Evolutionary conservation across 2,888 invertebrate species (phyloP).

Genomic region (Chouioia cunea): DNA sequence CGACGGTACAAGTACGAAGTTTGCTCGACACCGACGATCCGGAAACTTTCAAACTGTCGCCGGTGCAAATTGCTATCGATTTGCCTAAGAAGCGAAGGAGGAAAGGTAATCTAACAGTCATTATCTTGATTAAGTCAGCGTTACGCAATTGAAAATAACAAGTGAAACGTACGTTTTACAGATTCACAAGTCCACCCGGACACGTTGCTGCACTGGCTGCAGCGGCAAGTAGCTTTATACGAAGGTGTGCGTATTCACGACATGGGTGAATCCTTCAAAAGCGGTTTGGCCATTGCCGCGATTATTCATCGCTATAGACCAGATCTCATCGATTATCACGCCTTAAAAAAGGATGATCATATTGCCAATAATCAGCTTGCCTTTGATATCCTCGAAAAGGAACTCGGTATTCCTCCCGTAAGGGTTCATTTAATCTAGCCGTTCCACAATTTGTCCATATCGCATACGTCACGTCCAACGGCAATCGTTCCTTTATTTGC

Average conservation of each 20-base stretch:
- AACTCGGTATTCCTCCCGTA: constrained; percentile 79
- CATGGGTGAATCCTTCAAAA: constrained; percentile 79
- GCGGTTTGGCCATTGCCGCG: constrained; percentile 78
- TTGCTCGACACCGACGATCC: constrained; percentile 82
- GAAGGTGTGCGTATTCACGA: constrained; percentile 74
- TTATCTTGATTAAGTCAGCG: not conserved
- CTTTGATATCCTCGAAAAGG: constrained; percentile 88
- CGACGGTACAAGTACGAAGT: constrained; percentile 81
- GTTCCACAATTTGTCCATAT: too few relatives aligned
- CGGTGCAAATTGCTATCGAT: constrained; percentile 69
- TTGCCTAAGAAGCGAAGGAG: constrained; percentile 77
- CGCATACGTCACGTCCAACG: too few relatives aligned
- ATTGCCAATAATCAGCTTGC: constrained; percentile 83
- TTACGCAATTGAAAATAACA: not conserved
- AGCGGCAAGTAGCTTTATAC: constrained; percentile 78
- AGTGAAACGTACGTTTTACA: constrained; percentile 54
- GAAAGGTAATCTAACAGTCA: constrained; percentile 68
- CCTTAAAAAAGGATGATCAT: constrained; percentile 75
- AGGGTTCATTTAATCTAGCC: constrained; percentile 45
- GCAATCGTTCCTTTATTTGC: constrained; percentile 19
- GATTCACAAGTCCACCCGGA: constrained; percentile 81
- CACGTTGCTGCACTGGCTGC: constrained; percentile 83
- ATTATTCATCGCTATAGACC: constrained; percentile 90
- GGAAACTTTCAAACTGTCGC: constrained; percentile 72
- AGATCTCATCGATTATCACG: constrained; percentile 84